These are phyloP conservation scores for Micoletzkya japonica DNA, from an alignment of 2,888 invertebrate species.

Conservation along the genomic window DNA sequence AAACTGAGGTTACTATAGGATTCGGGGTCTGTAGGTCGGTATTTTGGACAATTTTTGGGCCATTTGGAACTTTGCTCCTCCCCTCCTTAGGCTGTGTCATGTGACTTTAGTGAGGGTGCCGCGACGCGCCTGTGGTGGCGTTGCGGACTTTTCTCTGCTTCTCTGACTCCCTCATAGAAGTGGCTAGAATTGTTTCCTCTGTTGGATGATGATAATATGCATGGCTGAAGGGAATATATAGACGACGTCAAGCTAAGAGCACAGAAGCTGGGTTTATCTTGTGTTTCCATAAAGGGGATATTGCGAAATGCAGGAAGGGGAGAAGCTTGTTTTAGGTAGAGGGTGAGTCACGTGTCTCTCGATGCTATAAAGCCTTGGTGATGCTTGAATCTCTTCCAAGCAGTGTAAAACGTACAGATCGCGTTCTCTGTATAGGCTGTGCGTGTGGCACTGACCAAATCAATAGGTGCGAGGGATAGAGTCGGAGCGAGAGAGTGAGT, in stretches of 20 bases:
- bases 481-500: neutral
- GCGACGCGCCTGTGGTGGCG: constrained; percentile 19
- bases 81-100: constrained; percentile 16
- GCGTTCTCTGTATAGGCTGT: no score
- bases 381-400: no score
- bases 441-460: neutral
- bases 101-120: constrained; percentile 23
- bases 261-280: no score
- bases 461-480: neutral
- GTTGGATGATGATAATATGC: no score
- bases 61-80: constrained; percentile 5
- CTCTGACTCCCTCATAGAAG: neutral
- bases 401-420: neutral
- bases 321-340: no score
- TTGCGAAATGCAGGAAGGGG: no score
- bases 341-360: no score
- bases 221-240: neutral
- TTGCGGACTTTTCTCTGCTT: constrained; percentile 24
- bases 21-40: neutral
- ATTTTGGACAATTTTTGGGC: constrained; percentile 22
- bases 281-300: no score
- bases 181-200: neutral
- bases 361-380: no score
- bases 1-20: constrained; percentile 14
- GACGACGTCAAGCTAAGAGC: no score